Base-by-base conservation (phyloP, 2,113 vertebrate genomes). In the Mohoua ochrocephala region DNA sequence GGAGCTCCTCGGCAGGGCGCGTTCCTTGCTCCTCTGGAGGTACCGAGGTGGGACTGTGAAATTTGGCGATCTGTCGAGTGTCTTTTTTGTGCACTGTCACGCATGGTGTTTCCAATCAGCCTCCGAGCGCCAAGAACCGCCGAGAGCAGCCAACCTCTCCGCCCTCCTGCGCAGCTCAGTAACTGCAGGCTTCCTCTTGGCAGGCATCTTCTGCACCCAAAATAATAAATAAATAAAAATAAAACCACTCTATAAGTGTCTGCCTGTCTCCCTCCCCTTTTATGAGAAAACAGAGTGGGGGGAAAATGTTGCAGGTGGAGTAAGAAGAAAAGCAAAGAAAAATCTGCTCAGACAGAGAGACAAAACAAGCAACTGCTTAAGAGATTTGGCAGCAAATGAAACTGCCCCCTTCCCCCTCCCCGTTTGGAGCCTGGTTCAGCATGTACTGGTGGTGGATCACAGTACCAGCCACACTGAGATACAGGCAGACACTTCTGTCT, bases 401-500 rank as follows among this genome's bases (percentile, higher is more conserved):
- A 49, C n/a, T 71, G 93, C 67, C 88, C 91, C 96, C 95, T 96
- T 86, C 95, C 93, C 97, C 95, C 90, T 94, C 88, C 91, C 91
- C 1, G 1, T 91, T 96, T 90, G 83, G 95, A 95, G 95, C 91
- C 88, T 96, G 90, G 92, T 95, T 96, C 95, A 95, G 90, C 95
- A 7, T 95, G 95, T 96, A 92, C 92, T 96, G 96, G 93, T 93
- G 80, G 95, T 95, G 88, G 95, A 94, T 86, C 95, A 81, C 92
- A 93, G 96, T 96, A 86, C 91, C 96, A 96, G 96, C 96, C 93
- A 93, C 90, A 92, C 93, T 95, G 96, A 95, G 92, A 94, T 92
- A 96, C 92, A 96, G 95, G 96, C 96, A 95, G 96, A 96, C 96
- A 96, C 95, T 97, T 96, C 96, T 96, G 92, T 96, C 95, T 95